A percentile compares a stretch with the other conserved stretches of the same genome.
Conservation (phyloP, 2,888 invertebrate species). For the Pollenia griseotomentosa region DNA sequence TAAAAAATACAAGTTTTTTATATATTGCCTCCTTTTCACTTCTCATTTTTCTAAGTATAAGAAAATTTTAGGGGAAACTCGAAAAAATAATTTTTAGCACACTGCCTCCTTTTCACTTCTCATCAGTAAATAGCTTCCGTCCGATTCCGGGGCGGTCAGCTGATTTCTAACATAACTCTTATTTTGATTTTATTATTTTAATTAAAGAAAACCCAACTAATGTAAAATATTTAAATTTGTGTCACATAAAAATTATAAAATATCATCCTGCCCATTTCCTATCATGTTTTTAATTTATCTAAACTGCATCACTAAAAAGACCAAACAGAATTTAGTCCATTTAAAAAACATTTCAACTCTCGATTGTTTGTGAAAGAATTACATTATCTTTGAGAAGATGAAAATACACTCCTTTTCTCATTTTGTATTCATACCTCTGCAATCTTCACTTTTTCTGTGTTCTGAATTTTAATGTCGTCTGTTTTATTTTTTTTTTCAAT, state of each 20-base stretch:
- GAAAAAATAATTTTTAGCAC: too few relatives aligned
- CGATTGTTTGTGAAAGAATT: neutral
- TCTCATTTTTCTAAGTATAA: too few relatives aligned
- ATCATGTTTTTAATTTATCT: conserved; percentile 3
- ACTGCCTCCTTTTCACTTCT: too few relatives aligned
- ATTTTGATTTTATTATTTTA: neutral
- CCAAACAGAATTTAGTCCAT: neutral
- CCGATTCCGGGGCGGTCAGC: too few relatives aligned
- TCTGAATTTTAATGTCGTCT: neutral
- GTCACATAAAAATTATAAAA: neutral
- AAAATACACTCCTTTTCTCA: neutral
- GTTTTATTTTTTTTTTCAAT: neutral
- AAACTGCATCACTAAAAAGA: conserved; percentile 9
- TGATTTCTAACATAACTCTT: too few relatives aligned
- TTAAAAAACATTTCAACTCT: neutral
- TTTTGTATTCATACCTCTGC: neutral
- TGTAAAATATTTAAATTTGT: neutral
- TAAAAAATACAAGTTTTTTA: too few relatives aligned
- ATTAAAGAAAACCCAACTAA: neutral
- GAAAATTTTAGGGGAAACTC: too few relatives aligned
- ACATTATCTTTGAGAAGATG: neutral
- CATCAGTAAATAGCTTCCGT: too few relatives aligned
- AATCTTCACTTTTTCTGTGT: neutral
- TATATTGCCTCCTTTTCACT: too few relatives aligned
- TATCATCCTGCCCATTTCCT: neutral